Evolutionary conservation across 2,888 invertebrate genomes (phyloP), one percentile per base, ranked within the genome.

Genomic region (Zootermopsis nevadensis): DNA sequence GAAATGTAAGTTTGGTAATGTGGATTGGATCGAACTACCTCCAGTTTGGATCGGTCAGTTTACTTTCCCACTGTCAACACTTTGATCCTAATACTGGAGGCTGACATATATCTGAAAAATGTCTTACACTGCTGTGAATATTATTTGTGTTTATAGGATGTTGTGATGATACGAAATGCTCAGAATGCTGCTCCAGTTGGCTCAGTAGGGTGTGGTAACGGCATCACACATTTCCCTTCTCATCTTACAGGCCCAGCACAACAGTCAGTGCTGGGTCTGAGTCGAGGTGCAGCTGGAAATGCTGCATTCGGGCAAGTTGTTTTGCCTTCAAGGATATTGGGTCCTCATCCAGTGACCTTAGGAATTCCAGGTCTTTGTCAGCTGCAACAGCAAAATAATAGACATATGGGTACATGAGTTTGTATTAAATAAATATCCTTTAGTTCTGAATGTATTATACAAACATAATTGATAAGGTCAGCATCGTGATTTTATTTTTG

Each of bases 381-480:
- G 42, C 24, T 82, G 48, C 67, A 53, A 30, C 82, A 76, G 30
- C 84, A 84, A 77, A 84, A 83, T 80, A 82, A 84, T 60, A 82
- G 83, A 69, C 80, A 83, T 15, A 84, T 84, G 77, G 83, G 84
- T 84, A 55, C 69, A 77, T 74, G n/a, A 27, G 60, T 12, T 48
- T 60, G 60, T 60, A 60, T 27, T 27, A n/a, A 24, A 38, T 38
- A 53, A 53, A 53, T 19, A 53, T 22, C 8, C 53, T 53, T 10
- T 10, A 60, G n/a, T 60, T 4, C 12, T 60, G 4, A 2, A 27
- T 27, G n/a, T 60, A 12, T 6, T n/a, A 55, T 55, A 27, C n/a
- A 3, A 48, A 12, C 60, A n/a, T 60, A 8, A 60, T 6, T 53
- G 15, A 15, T 53, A 19, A 53, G 6, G 53, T 53, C 53, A 53